Conservation (phyloP, 2,888 invertebrate species). For the Drosophila mettleri region DNA sequence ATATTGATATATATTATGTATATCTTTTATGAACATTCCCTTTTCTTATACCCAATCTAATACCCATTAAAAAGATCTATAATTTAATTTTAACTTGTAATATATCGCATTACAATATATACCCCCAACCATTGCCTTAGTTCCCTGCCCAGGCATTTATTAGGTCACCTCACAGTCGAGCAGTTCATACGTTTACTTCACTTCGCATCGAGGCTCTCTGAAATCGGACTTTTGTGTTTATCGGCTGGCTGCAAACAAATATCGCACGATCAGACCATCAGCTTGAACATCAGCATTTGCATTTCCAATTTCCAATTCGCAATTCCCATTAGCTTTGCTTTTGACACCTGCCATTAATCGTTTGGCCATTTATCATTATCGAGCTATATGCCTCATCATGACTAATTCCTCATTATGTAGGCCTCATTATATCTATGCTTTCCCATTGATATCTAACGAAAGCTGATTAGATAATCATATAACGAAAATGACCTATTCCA, state of each 20-base stretch:
- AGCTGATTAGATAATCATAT: slow-evolving; percentile 55
- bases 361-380: slow-evolving; percentile 7
- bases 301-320: slow-evolving; percentile 30
- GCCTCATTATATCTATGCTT: background rate
- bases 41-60: background rate
- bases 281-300: slow-evolving; percentile 22
- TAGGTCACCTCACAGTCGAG: background rate
- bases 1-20: background rate
- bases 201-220: background rate
- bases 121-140: too few relatives aligned
- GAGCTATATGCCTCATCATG: slow-evolving; percentile 21
- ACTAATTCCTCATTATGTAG: background rate
- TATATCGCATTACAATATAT: too few relatives aligned
- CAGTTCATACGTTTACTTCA: background rate
- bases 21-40: background rate
- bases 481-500: slow-evolving; percentile 51
- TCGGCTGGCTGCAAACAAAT: slow-evolving; percentile 9
- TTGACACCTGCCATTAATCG: slow-evolving; percentile 50
- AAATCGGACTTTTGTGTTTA: slow-evolving; percentile 12
- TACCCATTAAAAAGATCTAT: too few relatives aligned
- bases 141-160: too few relatives aligned
- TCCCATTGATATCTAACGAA: background rate
- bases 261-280: slow-evolving; percentile 14
- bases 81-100: too few relatives aligned
- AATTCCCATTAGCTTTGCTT: slow-evolving; percentile 17